Evolutionary conservation across 2,888 invertebrate genomes (phyloP), one percentile per base, ranked within the genome.

Genomic region (Eristalis pertinax): DNA sequence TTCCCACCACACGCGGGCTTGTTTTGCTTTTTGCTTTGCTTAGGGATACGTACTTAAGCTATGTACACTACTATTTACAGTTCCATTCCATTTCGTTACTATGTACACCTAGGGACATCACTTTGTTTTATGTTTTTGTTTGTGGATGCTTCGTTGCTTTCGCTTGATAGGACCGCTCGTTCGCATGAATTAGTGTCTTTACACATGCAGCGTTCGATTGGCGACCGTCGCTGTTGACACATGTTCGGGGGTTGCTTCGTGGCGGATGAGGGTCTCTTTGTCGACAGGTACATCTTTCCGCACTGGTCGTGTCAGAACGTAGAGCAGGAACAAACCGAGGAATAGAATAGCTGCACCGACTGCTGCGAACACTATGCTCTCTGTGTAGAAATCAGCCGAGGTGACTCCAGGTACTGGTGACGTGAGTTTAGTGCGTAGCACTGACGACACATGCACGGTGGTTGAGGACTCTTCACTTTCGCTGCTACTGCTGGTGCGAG

Each of bases 151-250:
- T 87, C 87, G 87, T 87, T 87, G 87, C 87, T 87, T 73, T 43
- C 84, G 73, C 77, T 73, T 80, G 75, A 50, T 75, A 80, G 79
- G 87, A 80, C 38, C 73, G 73, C 58, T 72, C 32, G 38, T 75
- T 87, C 2, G 67, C 38, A 72, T 19, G 79, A 24, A 43, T 60
- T 24, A 13, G 60, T 56, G 11, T 70, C 80, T 84, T 90, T 91
- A 91, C 89, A 91, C 91, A 74, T 91, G 91, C 74, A 91, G 85
- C 78, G 91, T 90, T 75, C 90, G 90, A 64, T 89, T 89, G 60
- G 75, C 73, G 38, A 77, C 64, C 65, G 75, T 60, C 68, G 84
- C 89, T 63, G 88, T 89, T 1, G 89, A 86, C 29, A 89, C 88
- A 78, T 89, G 89, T 29, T 89, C 90, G 68, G 90, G 89, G 81